These are phyloP conservation scores for Etheostoma cragini DNA, from an alignment of 2,113 vertebrate species.

Conservation along the genomic window DNA sequence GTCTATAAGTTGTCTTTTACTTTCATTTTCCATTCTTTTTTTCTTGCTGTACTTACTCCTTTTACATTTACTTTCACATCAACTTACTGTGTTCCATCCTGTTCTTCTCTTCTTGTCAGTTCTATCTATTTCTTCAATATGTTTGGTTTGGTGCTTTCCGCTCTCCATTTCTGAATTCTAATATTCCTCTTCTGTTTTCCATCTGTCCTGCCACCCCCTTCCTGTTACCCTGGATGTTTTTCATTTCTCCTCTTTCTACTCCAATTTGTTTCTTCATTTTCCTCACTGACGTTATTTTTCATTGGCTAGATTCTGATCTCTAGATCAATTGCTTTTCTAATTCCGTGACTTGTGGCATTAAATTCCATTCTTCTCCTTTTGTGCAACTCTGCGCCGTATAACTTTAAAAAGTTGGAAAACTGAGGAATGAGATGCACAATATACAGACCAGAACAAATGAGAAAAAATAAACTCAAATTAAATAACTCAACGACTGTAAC, in stretches of 20 bases:
- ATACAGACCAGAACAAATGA: slow-evolving; percentile 29
- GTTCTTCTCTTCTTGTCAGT: slow-evolving; percentile 31
- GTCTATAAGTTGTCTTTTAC: slow-evolving; percentile 3
- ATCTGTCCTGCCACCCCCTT: slow-evolving; percentile 50
- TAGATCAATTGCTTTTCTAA: background rate
- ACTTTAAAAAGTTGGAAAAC: background rate
- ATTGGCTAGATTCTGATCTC: background rate
- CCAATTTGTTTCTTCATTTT: slow-evolving; percentile 57
- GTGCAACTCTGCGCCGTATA: background rate
- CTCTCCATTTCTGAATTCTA: slow-evolving; percentile 60
- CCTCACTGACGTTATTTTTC: slow-evolving; percentile 25
- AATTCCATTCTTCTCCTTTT: slow-evolving; percentile 6
- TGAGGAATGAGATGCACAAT: slow-evolving; percentile 22
- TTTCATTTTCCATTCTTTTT: slow-evolving; percentile 12
- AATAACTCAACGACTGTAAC: slow-evolving; percentile 40
- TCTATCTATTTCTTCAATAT: slow-evolving; percentile 51
- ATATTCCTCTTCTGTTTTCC: slow-evolving; percentile 51
- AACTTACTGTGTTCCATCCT: slow-evolving; percentile 8
- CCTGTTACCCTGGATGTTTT: slow-evolving; percentile 61
- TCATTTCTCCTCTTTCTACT: slow-evolving; percentile 56
- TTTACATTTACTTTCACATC: slow-evolving; percentile 41
- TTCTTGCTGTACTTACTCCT: slow-evolving; percentile 26
- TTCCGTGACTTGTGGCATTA: background rate
- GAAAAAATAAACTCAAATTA: slow-evolving; percentile 35
- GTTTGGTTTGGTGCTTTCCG: slow-evolving; percentile 46